These are phyloP conservation scores for Stichopus horrens DNA, from an alignment of 53 echinoderm and acorn worm genomes.

Conservation along the genomic window DNA sequence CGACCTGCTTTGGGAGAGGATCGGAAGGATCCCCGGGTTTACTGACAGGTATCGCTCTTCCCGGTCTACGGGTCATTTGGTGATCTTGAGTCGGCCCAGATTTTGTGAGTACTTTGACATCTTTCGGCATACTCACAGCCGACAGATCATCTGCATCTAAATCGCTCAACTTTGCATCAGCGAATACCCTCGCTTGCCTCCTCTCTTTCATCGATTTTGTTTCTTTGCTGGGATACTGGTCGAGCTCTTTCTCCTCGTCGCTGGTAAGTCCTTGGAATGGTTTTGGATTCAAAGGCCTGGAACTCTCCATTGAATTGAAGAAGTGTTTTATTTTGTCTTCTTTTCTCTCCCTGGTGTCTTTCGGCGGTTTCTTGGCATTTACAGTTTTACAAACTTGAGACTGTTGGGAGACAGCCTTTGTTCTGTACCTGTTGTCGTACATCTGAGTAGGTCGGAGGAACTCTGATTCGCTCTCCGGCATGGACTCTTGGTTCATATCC, in stretches of 20 bases:
- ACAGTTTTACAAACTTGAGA: conserved; percentile 50
- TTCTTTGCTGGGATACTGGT: conserved; percentile 69
- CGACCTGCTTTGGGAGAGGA: not conserved
- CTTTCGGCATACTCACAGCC: conserved; percentile 32
- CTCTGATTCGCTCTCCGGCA: conserved; percentile 96
- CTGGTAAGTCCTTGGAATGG: conserved; percentile 81
- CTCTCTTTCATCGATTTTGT: conserved; percentile 66
- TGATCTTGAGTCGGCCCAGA: conserved; percentile 13
- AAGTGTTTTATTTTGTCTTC: conserved; percentile 86
- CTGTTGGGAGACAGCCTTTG: conserved; percentile 96
- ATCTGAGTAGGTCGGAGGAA: conserved; percentile 83
- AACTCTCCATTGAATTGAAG: conserved; percentile 70
- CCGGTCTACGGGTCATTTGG: conserved; percentile 23
- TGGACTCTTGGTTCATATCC: conserved; percentile 78
- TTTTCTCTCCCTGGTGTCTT: conserved; percentile 49
- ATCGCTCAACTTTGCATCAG: conserved; percentile 47
- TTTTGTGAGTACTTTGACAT: conserved; percentile 38
- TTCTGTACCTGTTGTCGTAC: conserved; percentile 83
- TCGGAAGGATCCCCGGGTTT: not conserved
- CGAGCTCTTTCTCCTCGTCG: conserved; percentile 82
- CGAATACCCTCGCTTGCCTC: conserved; percentile 71
- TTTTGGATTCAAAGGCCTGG: conserved; percentile 65
- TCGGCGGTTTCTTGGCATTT: conserved; percentile 55
- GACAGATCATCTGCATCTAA: conserved; percentile 37
- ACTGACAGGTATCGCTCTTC: conserved; percentile 38